Evolutionary conservation across 2,113 vertebrate species (phyloP).

Genomic region (Pygoscelis antarcticus): DNA sequence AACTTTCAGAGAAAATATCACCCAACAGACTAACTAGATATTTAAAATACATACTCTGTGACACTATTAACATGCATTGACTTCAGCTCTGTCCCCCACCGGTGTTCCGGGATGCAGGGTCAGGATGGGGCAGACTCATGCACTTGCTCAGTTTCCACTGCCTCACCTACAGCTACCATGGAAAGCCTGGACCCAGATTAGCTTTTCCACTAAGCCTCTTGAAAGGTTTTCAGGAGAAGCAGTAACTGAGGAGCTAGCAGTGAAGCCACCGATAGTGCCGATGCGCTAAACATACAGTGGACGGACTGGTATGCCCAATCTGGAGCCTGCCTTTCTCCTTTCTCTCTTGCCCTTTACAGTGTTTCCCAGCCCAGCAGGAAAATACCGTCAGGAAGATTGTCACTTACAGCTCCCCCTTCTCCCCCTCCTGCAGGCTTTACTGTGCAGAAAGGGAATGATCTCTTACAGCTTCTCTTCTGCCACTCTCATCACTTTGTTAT

Average conservation of each 20-base stretch:
- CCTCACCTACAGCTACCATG: background rate
- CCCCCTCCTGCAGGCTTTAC: background rate
- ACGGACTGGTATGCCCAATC: fast-evolving
- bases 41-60: background rate
- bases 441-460: background rate
- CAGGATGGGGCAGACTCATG: background rate
- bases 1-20: background rate
- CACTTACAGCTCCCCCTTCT: background rate
- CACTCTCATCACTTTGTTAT: slow-evolving; percentile 17
- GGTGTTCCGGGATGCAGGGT: background rate
- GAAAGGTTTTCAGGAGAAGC: background rate
- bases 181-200: background rate
- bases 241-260: background rate
- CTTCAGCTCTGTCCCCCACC: background rate
- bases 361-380: background rate
- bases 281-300: background rate
- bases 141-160: background rate
- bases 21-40: background rate
- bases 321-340: background rate
- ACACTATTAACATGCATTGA: background rate
- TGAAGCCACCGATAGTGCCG: fast-evolving
- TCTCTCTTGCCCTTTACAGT: background rate
- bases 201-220: background rate
- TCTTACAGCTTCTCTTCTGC: slow-evolving; percentile 24
- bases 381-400: background rate